Base-by-base conservation (phyloP, 2,113 vertebrate species). In the Sialia sialis region DNA sequence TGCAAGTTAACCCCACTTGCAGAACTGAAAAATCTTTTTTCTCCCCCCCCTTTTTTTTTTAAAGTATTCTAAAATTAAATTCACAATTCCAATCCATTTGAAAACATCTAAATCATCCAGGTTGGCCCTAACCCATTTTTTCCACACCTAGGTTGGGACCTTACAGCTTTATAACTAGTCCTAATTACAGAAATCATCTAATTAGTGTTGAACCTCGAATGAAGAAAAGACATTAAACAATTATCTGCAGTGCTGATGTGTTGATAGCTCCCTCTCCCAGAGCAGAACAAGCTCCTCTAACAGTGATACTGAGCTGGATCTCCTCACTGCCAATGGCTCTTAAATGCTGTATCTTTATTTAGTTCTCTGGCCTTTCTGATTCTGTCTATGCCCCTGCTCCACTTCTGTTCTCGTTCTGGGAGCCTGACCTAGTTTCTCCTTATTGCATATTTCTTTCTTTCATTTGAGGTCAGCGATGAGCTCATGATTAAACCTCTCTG, bases 381-480 rank as follows among this genome's bases (percentile, higher is more conserved):
- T 95, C 77, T 73, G 90, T 16, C 87, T 88, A 2, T 91, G 75
- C 82, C 95, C 88, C 79, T 3, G 83, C 82, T 76, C 86, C 79
- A 94, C 63, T 96, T 85, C 92, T 89, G 73, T 83, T 91, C 96
- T 77, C 84, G 4, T 95, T 93, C 94, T 87, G 64, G 70, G 68
- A 96, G 88, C 88, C 75, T 95, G 95, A 95, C 96, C 96, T 83
- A 94, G 49, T 94, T 96, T 96, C 63, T 63, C 76, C 90, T 38
- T 63, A 92, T 43, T 95, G 79, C 87, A 88, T 62, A n/a, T 66
- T 92, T 88, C 87, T 93, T 93, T 95, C 63, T 94, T 87, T 78
- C 55, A 43, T 94, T 88, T 94, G 94, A 96, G 95, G 90, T 96
- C 90, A 93, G 66, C 3, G n/a, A 96, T 92, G 95, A 96, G 92